phyloP scores from a whole-genome alignment of 2,113 vertebrate genomes.

The Pterocles gutturalis region DNA sequence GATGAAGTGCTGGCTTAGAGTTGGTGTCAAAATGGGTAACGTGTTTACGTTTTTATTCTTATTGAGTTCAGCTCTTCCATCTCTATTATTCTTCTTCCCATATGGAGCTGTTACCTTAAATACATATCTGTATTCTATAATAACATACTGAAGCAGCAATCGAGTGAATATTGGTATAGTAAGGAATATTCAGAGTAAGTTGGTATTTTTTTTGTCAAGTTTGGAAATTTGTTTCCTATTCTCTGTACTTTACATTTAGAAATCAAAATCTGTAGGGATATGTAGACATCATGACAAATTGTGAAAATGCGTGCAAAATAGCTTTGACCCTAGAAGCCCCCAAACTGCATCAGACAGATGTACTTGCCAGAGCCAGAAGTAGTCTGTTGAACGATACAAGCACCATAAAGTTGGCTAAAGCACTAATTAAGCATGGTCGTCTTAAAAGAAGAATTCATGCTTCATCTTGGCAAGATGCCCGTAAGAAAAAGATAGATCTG shows the following conservation, averaged over 20 bases:
- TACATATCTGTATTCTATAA: neutral
- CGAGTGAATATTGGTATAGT: neutral
- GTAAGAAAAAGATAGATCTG: slow-evolving; percentile 67
- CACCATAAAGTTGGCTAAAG: slow-evolving; percentile 64
- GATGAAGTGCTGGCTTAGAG: neutral
- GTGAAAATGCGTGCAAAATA: neutral
- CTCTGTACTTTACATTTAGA: neutral
- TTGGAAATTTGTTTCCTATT: neutral
- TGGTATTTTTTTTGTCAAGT: neutral
- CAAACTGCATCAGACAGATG: neutral
- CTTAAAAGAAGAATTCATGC: slow-evolving; percentile 48
- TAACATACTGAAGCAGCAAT: neutral
- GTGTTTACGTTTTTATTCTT: neutral
- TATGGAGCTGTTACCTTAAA: neutral
- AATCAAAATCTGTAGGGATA: neutral
- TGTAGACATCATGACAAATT: neutral
- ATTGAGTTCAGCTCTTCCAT: neutral
- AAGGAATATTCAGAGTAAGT: neutral
- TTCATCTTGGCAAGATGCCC: slow-evolving; percentile 71
- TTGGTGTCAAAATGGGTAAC: neutral
- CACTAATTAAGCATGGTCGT: slow-evolving; percentile 72
- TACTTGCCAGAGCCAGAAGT: slow-evolving; percentile 20
- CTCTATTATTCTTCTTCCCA: neutral
- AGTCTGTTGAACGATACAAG: slow-evolving; percentile 27
- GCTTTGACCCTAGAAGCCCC: neutral